These are phyloP conservation scores for Drosophila subobscura DNA, from an alignment of 1,140 invertebrate species.

Conservation along the genomic window DNA sequence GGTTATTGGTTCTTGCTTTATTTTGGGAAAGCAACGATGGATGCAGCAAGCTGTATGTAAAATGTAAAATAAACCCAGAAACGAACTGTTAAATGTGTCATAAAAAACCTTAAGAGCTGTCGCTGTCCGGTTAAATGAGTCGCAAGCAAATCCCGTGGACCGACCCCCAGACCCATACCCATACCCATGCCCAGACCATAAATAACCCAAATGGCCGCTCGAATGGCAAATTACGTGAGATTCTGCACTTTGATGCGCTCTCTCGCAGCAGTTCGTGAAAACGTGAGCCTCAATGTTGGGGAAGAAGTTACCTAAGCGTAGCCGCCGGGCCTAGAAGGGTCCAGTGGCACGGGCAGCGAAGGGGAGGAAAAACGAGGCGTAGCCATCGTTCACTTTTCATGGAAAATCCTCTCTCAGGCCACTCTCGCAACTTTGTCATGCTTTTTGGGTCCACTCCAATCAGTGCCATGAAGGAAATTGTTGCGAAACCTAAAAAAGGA, in stretches of 20 bases:
- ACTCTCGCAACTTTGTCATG: too few relatives aligned
- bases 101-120: conserved; percentile 61
- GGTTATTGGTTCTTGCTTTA: conserved; percentile 34
- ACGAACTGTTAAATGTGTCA: conserved; percentile 69
- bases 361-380: conserved; percentile 54
- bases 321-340: conserved; percentile 31
- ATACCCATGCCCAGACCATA: conserved; percentile 52
- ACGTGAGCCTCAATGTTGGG: conserved; percentile 52
- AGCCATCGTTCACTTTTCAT: conserved; percentile 41
- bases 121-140: conserved; percentile 59
- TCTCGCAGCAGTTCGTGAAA: conserved; percentile 64
- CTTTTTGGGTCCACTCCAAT: too few relatives aligned
- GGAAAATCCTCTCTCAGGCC: conserved; percentile 16
- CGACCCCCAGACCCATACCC: too few relatives aligned
- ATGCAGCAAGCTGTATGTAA: background rate
- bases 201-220: conserved; percentile 75
- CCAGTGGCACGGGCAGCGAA: background rate
- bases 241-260: conserved; percentile 77
- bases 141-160: conserved; percentile 60
- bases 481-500: too few relatives aligned
- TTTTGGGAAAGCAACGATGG: conserved; percentile 24
- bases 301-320: conserved; percentile 73
- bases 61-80: conserved; percentile 25
- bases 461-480: too few relatives aligned
- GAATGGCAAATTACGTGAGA: conserved; percentile 80